Evolutionary conservation across 1,140 invertebrate species (phyloP), one percentile per base, ranked within the genome.

Genomic region (Ceratosolen solmsi): DNA sequence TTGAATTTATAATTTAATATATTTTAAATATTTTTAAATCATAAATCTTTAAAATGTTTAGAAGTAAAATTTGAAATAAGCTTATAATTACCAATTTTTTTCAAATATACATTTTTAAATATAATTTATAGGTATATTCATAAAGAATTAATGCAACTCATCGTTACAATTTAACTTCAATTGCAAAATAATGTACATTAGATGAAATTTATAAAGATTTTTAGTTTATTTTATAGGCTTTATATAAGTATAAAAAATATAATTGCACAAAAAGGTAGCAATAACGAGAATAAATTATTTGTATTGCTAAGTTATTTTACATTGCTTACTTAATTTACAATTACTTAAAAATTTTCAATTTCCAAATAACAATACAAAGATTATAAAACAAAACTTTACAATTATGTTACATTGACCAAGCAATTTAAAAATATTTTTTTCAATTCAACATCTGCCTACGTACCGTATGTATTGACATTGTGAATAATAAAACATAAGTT

Each of bases 141-240:
- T 13, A 46, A 46, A 13, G 41, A 13, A 46, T 46, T 7, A 46
- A 46, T 7, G 41, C 41, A 46, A 46, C 41, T 46, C 13, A 46
- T 46, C 5, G 13, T 46, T 46, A 46, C 13, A 5, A 46, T 46
- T 46, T 17, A 63, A 63, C 33, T 15, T 30, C 30, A 63, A 36
- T n/a, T 25, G 27, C 2, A 13, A n/a, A n/a, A n/a, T n/a, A n/a
- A n/a, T n/a, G n/a, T n/a, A n/a, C n/a, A n/a, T n/a, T n/a, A n/a
- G n/a, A n/a, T n/a, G n/a, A n/a, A 30, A 17, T 65, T 68, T 17
- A n/a, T n/a, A n/a, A 68, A 68, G n/a, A 68, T n/a, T 38, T 68
- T 4, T 7, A 65, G 1, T 38, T 68, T 68, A n/a, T 38, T 68
- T 38, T 38, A n/a, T 68, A 68, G 38, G 3, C 5, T 17, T 68